Evolutionary conservation across 2,797 vertebrate species (phyloP).

Genomic region (Gymnopithys bicolor): DNA sequence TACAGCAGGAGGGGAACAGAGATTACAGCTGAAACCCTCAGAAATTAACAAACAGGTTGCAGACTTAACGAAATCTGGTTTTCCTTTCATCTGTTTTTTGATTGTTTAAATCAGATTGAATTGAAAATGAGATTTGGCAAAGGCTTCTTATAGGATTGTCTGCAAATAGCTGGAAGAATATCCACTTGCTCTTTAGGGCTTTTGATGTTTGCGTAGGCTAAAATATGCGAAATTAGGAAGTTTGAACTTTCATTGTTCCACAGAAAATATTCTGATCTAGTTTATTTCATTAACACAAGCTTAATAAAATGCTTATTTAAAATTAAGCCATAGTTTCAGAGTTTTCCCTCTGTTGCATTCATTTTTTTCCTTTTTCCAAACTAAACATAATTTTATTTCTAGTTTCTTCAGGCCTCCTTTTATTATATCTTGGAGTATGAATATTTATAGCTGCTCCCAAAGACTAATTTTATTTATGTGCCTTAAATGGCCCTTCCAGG

Average conservation of each 20-base stretch:
- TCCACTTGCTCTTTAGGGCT: not conserved
- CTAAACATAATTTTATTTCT: not conserved
- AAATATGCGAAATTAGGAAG: not conserved
- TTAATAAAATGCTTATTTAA: slow-evolving; percentile 27
- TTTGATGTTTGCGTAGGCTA: not conserved
- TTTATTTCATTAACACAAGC: slow-evolving; percentile 32
- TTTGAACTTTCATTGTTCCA: not conserved
- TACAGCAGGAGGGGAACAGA: not conserved
- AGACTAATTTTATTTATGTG: slow-evolving; percentile 3
- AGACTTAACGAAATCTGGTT: not conserved
- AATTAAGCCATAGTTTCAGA: not conserved
- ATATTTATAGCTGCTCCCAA: slow-evolving; percentile 7
- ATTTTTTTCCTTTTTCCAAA: not conserved
- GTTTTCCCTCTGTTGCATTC: not conserved
- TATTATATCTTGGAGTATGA: not conserved
- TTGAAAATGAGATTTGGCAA: not conserved
- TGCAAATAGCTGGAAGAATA: not conserved
- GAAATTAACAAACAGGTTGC: slow-evolving; percentile 17
- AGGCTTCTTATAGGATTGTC: slow-evolving; percentile 8
- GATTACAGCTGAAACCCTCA: not conserved
- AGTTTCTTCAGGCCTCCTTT: not conserved
- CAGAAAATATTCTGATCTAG: not conserved
- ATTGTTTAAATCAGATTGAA: not conserved
- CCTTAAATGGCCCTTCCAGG: not conserved
- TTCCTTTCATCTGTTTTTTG: slow-evolving; percentile 14